Percentiles rank a stretch among this genome's conserved stretches.
Evolutionary conservation across 2,797 vertebrate species (phyloP).

Genomic region (Hemitrygon akajei): DNA sequence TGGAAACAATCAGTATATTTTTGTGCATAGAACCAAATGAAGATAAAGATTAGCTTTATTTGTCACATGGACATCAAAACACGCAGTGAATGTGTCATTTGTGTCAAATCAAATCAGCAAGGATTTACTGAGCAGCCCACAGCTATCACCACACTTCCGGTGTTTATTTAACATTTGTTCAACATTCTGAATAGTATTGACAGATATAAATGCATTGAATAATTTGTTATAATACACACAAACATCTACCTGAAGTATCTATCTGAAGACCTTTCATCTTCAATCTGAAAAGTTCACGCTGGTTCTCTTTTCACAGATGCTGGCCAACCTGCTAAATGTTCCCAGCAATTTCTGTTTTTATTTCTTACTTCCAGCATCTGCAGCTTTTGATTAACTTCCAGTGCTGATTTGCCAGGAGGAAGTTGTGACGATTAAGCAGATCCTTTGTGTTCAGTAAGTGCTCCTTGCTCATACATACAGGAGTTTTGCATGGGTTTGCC

Average conservation of each 20-base stretch:
- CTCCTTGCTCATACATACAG: slow-evolving; percentile 34
- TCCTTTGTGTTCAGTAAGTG: slow-evolving; percentile 33
- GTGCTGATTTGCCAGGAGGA: slow-evolving; percentile 1
- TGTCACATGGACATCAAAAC: too few relatives aligned
- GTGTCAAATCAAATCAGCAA: too few relatives aligned
- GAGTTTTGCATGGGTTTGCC: slow-evolving; percentile 33
- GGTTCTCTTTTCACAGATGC: too few relatives aligned
- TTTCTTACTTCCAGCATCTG: too few relatives aligned
- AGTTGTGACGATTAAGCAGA: slow-evolving; percentile 35
- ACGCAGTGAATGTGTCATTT: too few relatives aligned
- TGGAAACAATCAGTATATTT: not conserved
- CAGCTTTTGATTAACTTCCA: not conserved
- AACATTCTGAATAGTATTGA: not conserved
- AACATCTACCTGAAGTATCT: not conserved
- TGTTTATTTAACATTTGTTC: not conserved
- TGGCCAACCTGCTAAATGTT: too few relatives aligned
- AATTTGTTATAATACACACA: not conserved
- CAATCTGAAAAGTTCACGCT: too few relatives aligned
- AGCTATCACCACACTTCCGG: too few relatives aligned
- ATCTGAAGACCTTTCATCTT: not conserved
- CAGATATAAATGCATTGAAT: not conserved
- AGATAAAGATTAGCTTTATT: too few relatives aligned
- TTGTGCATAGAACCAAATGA: not conserved
- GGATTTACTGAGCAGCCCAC: too few relatives aligned
- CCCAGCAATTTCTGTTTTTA: too few relatives aligned